Evolutionary conservation across 2,888 invertebrate species (phyloP).

Genomic region (Theretra japonica): DNA sequence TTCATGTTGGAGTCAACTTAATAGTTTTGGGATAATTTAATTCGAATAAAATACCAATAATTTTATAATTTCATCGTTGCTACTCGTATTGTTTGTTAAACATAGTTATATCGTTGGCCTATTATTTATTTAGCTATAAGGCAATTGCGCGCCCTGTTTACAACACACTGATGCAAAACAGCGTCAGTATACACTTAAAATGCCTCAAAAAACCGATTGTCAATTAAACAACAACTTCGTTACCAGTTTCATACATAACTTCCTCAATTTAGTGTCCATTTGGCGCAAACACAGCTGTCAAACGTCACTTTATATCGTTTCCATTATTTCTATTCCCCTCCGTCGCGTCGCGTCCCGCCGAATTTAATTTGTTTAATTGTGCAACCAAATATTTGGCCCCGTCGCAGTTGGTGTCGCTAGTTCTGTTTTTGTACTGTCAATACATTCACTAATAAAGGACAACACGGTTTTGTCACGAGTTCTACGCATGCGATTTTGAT

Average conservation of each 20-base stretch:
- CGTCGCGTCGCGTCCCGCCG: slow-evolving; percentile 44
- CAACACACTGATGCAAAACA: too few species aligned
- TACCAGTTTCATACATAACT: not conserved
- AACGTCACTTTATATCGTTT: slow-evolving; percentile 13
- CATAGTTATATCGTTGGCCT: too few species aligned
- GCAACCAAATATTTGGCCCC: slow-evolving; percentile 73
- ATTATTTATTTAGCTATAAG: too few species aligned
- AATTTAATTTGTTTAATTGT: slow-evolving; percentile 79
- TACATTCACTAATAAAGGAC: slow-evolving; percentile 72
- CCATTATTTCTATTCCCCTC: slow-evolving; percentile 24
- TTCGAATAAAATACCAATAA: too few species aligned
- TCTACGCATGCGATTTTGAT: slow-evolving; percentile 48
- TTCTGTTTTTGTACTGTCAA: slow-evolving; percentile 75
- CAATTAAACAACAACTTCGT: slow-evolving; percentile 1
- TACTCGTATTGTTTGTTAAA: too few species aligned
- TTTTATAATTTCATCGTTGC: too few species aligned
- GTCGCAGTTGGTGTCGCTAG: slow-evolving; percentile 73
- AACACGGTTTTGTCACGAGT: slow-evolving; percentile 51
- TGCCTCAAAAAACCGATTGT: too few species aligned
- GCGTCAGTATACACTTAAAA: too few species aligned
- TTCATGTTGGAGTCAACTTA: too few species aligned
- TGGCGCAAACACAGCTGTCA: slow-evolving; percentile 16
- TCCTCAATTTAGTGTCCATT: not conserved
- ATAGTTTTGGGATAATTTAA: too few species aligned
- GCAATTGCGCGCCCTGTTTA: too few species aligned